Base-by-base conservation (phyloP, 2,113 vertebrate genomes). In the Lasiurus borealis region DNA sequence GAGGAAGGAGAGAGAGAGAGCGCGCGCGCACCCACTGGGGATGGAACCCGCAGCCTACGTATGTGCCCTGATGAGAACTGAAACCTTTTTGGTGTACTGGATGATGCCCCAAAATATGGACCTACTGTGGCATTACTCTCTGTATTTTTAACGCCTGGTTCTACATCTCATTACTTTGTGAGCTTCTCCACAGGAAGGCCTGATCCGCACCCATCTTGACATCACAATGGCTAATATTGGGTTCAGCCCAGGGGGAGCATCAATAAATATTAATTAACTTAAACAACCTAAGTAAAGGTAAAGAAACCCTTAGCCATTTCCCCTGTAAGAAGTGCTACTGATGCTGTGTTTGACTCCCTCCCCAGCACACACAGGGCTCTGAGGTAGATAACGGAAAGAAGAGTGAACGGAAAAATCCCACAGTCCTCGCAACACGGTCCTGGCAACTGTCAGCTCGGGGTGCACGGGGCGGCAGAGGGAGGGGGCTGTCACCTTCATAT, bases 401-500 rank as follows among this genome's bases (percentile, higher is more conserved):
- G 11, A 9, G 64, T 54, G 89, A 82, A 69, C 40, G 44, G 62
- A 83, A 93, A 90, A 59, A 72, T 3, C 81, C 46, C 31, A 29
- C 25, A 46, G 31, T 77, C 15, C 54, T 5, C 29, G 2, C 23
- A 82, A 16, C 50, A 25, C 13, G 46, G 19, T 36, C 8, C 15
- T 88, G 69, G 29, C 13, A 4, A 50, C 5, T 5, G 54, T 10
- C 19, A 71, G 12, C 12, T 2, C 40, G 16, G 29, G 11, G 44
- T 3, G 52, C 31, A 12, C 6, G 0, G 11, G 2, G n/a, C 18
- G 50, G 19, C 21, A 36, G 21, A 25, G 15, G 66, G 59, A 52
- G 71, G 40, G 2, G 57, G 21, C 31, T 0, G 8, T 98, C 97
- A 99, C 99, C 99, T 99, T 98, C 86, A 2, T 99, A 98, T 77